phyloP scores from a whole-genome alignment of 2,888 invertebrate species.

The Thymelicus lineola region DNA sequence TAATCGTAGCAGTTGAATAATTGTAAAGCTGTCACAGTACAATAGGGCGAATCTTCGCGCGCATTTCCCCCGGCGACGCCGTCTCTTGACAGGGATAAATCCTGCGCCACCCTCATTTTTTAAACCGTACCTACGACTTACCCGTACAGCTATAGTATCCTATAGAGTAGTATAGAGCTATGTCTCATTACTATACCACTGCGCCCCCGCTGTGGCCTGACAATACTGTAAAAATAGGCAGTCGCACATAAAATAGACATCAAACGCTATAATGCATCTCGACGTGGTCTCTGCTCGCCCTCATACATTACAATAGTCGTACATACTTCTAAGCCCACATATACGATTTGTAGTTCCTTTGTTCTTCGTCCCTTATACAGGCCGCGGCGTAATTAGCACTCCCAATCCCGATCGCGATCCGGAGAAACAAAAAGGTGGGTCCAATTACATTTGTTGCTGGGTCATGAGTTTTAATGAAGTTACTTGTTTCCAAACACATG shows the following conservation, averaged over 20 bases:
- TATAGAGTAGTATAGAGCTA: constrained; percentile 54
- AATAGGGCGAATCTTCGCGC: constrained; percentile 47
- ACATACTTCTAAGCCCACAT: constrained; percentile 45
- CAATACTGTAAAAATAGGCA: constrained; percentile 57
- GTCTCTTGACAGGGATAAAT: constrained; percentile 56
- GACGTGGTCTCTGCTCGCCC: constrained; percentile 35
- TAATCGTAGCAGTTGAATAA: constrained; percentile 21
- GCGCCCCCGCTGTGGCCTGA: constrained; percentile 65
- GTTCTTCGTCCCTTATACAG: constrained; percentile 55
- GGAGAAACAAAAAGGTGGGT: constrained; percentile 52
- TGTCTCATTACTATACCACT: constrained; percentile 69
- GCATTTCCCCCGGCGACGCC: constrained; percentile 43
- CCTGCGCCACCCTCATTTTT: constrained; percentile 63
- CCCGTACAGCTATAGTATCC: constrained; percentile 29
- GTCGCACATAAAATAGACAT: constrained; percentile 44
- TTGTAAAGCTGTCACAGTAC: constrained; percentile 39
- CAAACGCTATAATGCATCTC: constrained; percentile 35
- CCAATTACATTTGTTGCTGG: constrained; percentile 60
- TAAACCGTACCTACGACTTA: constrained; percentile 53
- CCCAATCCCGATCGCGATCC: constrained; percentile 46
- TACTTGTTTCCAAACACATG: constrained; percentile 37
- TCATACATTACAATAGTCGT: constrained; percentile 46
- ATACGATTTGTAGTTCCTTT: constrained; percentile 58
- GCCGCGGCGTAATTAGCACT: constrained; percentile 55
- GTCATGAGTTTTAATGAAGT: constrained; percentile 63